Conservation (phyloP, 2,888 invertebrate genomes). For the Athalia rosae region DNA sequence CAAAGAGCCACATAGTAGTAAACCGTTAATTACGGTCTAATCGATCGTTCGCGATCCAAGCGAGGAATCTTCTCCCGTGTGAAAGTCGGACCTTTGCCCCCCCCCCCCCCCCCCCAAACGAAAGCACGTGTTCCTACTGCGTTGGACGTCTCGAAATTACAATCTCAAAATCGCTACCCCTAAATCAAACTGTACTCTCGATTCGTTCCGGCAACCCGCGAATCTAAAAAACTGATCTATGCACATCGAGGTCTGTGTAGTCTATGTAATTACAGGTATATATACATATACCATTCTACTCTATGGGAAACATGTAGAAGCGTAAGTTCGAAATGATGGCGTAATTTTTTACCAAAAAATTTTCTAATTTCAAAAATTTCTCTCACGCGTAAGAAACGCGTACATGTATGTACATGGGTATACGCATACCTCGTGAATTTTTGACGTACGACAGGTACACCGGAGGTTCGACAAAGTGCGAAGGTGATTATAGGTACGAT, state of each 20-base stretch:
- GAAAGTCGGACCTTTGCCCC: constrained; percentile 41
- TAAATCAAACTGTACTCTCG: constrained; percentile 23
- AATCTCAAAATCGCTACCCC: neutral
- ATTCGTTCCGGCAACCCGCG: constrained; percentile 30
- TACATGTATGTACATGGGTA: too few relatives aligned
- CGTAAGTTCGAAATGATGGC: too few relatives aligned
- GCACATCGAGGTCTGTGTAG: neutral
- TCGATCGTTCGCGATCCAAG: constrained; percentile 11
- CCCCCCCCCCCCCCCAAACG: too few relatives aligned
- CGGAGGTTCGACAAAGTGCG: neutral
- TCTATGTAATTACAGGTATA: too few relatives aligned
- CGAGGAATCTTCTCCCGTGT: constrained; percentile 15
- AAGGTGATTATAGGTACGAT: neutral
- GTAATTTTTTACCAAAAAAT: too few relatives aligned
- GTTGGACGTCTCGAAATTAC: neutral
- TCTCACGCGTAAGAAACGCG: neutral
- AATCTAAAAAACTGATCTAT: constrained; percentile 8
- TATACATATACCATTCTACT: too few relatives aligned
- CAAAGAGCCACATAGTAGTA: constrained; percentile 3
- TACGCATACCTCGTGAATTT: too few relatives aligned
- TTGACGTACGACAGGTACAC: too few relatives aligned
- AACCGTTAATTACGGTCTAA: constrained; percentile 18
- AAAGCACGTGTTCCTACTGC: constrained; percentile 7
- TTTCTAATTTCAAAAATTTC: neutral
- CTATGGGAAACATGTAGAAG: too few relatives aligned